These are phyloP conservation scores for Morone saxatilis DNA, from an alignment of 2,113 vertebrate genomes.

Conservation along the genomic window DNA sequence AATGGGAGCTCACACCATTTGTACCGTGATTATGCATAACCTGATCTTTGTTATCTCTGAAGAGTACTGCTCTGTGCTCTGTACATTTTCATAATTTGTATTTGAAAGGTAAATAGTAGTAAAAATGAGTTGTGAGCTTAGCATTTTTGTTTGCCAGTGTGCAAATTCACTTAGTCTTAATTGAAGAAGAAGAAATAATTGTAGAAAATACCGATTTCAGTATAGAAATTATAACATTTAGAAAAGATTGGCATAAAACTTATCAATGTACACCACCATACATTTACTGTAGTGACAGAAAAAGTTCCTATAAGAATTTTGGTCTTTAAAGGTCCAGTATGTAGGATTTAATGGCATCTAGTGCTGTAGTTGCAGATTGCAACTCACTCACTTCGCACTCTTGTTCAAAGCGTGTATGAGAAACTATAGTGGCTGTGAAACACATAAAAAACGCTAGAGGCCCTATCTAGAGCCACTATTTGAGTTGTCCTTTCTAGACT, in stretches of 20 bases:
- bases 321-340: too few species aligned
- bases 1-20: neutral
- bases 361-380: too few species aligned
- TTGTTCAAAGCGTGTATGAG: too few species aligned
- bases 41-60: neutral
- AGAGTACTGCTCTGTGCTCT: neutral
- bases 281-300: too few species aligned
- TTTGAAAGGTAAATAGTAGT: slow-evolving; percentile 5
- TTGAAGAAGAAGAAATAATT: neutral
- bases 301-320: too few species aligned
- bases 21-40: neutral
- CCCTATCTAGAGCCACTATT: too few species aligned
- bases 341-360: too few species aligned
- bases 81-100: slow-evolving; percentile 1
- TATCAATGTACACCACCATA: neutral
- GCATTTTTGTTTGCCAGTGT: neutral
- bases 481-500: too few species aligned
- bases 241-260: neutral
- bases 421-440: too few species aligned
- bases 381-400: too few species aligned
- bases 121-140: neutral
- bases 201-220: neutral
- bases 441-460: too few species aligned
- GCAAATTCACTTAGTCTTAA: neutral
- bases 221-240: neutral